Evolutionary conservation across 2,797 vertebrate species (phyloP).

Genomic region (Crocodylus rhombifer): DNA sequence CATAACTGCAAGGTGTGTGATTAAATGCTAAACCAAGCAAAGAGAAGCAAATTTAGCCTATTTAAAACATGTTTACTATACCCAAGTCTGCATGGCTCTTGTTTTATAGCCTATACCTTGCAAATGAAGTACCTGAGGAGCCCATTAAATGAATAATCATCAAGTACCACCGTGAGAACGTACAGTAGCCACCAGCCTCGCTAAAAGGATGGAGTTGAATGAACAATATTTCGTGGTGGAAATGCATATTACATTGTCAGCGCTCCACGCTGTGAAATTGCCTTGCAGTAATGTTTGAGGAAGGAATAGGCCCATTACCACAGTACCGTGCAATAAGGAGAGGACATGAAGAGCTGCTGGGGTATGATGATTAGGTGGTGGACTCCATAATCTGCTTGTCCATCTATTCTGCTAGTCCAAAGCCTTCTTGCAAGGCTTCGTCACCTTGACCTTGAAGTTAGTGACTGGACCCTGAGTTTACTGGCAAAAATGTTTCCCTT

Average conservation of each 20-base stretch:
- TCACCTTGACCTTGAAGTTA: background rate
- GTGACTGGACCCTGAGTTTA: background rate
- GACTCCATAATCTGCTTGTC: background rate
- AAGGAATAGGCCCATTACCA: background rate
- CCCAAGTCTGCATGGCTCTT: background rate
- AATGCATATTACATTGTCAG: background rate
- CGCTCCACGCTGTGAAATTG: background rate
- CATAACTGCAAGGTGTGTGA: constrained; percentile 27
- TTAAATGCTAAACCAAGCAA: constrained; percentile 35
- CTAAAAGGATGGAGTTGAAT: background rate
- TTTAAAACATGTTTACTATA: constrained; percentile 50
- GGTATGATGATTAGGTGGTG: background rate
- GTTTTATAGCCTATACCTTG: background rate
- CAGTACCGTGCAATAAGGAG: background rate
- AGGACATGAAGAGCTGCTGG: background rate
- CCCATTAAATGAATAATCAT: background rate
- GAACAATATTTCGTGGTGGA: background rate
- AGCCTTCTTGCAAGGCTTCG: background rate
- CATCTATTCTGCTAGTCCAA: background rate
- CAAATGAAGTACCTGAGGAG: background rate
- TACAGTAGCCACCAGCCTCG: background rate
- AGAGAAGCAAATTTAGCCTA: constrained; percentile 30
- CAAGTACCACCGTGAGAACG: background rate
- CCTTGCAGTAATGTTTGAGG: background rate
- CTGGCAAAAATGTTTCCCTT: background rate